Base-by-base conservation (phyloP, 2,113 vertebrate genomes). In the Oostethus manadensis region DNA sequence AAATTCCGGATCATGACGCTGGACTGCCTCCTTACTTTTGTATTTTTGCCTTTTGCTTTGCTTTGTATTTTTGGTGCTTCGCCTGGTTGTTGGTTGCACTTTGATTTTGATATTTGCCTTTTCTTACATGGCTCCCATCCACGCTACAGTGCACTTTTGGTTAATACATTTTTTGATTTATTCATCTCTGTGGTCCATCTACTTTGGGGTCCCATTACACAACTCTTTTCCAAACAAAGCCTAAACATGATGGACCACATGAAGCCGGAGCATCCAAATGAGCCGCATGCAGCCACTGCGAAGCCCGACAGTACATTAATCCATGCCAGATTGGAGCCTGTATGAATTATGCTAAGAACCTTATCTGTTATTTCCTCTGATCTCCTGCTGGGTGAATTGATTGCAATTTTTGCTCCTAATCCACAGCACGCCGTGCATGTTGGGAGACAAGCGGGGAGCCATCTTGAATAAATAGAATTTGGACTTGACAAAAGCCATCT, bases 351-450 rank as follows among this genome's bases (percentile, higher is more conserved):
- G 75, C 76, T 85, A 84, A 87, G 84, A 84, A 80, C 82, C 73
- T 84, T 88, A 82, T 85, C 80, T 72, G 71, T 77, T 73, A 74
- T 77, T 83, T 74, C 68, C 71, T 59, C 69, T 66, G 64, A 79
- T 83, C 80, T 74, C 85, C 85, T 76, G 82, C 80, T 84, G 86
- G 66, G 83, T 68, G 83, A 85, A 86, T 88, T 90, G 82, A 90
- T 90, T 90, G 88, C 71, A 64, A 87, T 83, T 75, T 74, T 83
- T 77, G 84, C 76, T 76, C 77, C 78, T 88, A 88, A 90, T 88
- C 87, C 81, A 54, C 76, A 51, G 72, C 85, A 74, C 60, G 79
- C 79, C 79, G 82, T 71, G 79, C 83, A 71, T 84, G 77, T 81
- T 71, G 74, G 68, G 74, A 81, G 73, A 76, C 67, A 58, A 83